A percentile compares a stretch with the other conserved stretches of the same genome.
phyloP scores from a whole-genome alignment of 2,113 vertebrate species.

The Otocyon megalotis region DNA sequence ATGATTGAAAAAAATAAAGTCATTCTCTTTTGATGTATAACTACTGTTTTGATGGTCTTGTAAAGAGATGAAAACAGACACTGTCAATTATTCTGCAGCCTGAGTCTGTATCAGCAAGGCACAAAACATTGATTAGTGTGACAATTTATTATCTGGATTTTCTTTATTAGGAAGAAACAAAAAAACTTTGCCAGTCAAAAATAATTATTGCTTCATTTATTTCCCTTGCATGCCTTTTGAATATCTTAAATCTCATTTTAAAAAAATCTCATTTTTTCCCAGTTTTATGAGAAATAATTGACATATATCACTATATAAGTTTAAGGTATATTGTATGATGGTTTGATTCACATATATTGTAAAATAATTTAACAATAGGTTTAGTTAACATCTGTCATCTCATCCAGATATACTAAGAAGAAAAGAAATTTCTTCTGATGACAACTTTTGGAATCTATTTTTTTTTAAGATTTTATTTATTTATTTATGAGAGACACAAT shows the following conservation, averaged over 20 bases:
- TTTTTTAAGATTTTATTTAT: not conserved
- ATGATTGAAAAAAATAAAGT: not conserved
- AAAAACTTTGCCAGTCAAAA: slow-evolving; percentile 33
- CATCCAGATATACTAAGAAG: not conserved
- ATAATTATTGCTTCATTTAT: not conserved
- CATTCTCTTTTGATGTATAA: not conserved
- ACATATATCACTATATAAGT: not conserved
- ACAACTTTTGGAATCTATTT: not conserved
- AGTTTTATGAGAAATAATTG: not conserved
- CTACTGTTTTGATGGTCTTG: not conserved
- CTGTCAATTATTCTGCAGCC: not conserved
- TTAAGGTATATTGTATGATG: not conserved
- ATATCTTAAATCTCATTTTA: slow-evolving; percentile 24
- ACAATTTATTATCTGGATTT: slow-evolving; percentile 28
- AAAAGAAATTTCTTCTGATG: not conserved
- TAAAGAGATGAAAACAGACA: slow-evolving; percentile 21
- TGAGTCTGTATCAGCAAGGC: not conserved
- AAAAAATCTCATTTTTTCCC: not conserved
- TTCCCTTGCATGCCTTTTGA: not conserved
- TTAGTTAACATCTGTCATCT: not conserved
- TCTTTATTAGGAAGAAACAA: slow-evolving; percentile 35
- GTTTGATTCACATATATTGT: not conserved
- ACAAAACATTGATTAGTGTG: slow-evolving; percentile 7
- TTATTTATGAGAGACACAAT: too few relatives aligned
- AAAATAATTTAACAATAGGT: not conserved